Base-by-base conservation (phyloP, 2,113 vertebrate genomes). In the Arothron firmamentum region DNA sequence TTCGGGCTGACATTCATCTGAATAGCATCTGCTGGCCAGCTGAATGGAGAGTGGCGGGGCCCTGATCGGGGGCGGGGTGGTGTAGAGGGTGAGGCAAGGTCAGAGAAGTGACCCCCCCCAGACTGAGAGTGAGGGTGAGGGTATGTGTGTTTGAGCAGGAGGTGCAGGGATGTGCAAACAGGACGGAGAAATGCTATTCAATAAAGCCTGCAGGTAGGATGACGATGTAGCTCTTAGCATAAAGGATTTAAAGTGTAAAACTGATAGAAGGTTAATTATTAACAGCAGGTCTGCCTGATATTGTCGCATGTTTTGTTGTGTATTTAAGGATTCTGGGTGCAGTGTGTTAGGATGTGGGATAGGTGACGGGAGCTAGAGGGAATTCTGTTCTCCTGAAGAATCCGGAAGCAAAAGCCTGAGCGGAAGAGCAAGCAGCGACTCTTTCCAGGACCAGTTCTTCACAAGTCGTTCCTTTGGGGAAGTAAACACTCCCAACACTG, bases 341-440 rank as follows among this genome's bases (percentile, higher is more conserved):
- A 38, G 62, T 42, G 58, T 43, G 25, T 75, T 76, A 58, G 67
- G 63, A 76, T 77, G 76, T 71, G 23, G 74, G 77, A 69, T 68
- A 74, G 74, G 67, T 68, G 67, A 71, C 54, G 54, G 70, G 1
- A 10, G 20, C 68, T 62, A 72, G 75, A 83, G 76, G 80, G 81
- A 88, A 87, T 82, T 87, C 77, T 75, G 86, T 79, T 78, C 80
- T 79, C 62, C 64, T 67, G 42, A 69, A 82, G 41, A 53, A 52
- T 77, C 73, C 86, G 82, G 82, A 86, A 85, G 82, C 77, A 85
- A 79, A 74, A 69, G 78, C 67, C 52, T 70, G 70, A 53, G 72
- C 12, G 75, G 84, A 84, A 84, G 72, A 77, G 77, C 82, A 88
- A 87, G 80, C 82, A 79, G 77, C 59, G 72, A 72, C 61, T 77